Evolutionary conservation across 2,888 invertebrate genomes (phyloP).

Genomic region (Eupeodes latifasciatus): DNA sequence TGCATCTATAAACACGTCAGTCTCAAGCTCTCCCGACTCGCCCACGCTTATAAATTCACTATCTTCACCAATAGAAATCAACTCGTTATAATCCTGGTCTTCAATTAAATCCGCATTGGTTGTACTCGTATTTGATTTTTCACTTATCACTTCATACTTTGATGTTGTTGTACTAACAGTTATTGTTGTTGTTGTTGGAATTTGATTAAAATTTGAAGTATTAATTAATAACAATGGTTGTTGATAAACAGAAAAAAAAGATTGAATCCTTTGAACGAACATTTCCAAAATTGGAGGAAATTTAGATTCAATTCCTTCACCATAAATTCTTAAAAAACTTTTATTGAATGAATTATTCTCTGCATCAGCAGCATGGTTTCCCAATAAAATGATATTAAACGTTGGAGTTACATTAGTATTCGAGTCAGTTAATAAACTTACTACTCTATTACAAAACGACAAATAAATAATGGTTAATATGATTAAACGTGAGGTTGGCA

Average conservation of each 20-base stretch:
- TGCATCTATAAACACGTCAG: slow-evolving; percentile 26
- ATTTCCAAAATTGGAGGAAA: slow-evolving; percentile 89
- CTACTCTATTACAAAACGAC: neutral
- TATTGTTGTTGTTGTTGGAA: slow-evolving; percentile 10
- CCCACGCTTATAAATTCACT: slow-evolving; percentile 78
- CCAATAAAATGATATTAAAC: neutral
- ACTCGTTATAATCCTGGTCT: slow-evolving; percentile 65
- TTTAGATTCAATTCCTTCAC: slow-evolving; percentile 84
- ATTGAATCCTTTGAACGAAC: slow-evolving; percentile 89
- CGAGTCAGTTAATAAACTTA: slow-evolving; percentile 27
- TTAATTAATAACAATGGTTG: slow-evolving; percentile 83
- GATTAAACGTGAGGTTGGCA: neutral
- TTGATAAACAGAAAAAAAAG: slow-evolving; percentile 88
- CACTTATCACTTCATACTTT: neutral
- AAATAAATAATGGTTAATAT: slow-evolving; percentile 16
- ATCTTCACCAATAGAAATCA: slow-evolving; percentile 76
- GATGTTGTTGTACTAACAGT: slow-evolving; percentile 9
- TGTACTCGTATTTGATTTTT: slow-evolving; percentile 21
- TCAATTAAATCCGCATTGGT: slow-evolving; percentile 17
- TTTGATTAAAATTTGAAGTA: neutral
- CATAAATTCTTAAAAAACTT: slow-evolving; percentile 80
- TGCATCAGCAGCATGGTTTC: no score
- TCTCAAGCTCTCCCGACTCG: slow-evolving; percentile 67
- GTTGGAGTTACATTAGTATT: neutral
- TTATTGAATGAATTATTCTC: neutral